These are phyloP conservation scores for Aphelenchoides fujianensis DNA, from an alignment of 1,140 invertebrate genomes.

Conservation along the genomic window DNA sequence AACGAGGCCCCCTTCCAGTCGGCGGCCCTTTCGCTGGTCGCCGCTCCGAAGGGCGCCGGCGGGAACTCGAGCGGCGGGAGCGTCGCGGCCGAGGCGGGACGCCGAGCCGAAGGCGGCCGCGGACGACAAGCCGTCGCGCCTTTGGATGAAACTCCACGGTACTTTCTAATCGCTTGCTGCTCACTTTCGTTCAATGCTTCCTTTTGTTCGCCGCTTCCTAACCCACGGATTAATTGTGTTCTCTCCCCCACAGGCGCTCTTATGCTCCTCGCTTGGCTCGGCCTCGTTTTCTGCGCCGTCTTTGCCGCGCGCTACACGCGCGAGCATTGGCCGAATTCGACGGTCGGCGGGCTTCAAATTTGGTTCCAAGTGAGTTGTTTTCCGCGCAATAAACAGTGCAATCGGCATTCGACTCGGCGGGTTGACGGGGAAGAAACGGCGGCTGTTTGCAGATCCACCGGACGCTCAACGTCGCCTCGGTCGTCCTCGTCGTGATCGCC, in stretches of 20 bases:
- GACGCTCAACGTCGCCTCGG: conserved; percentile 35
- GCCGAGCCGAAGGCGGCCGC: too few relatives aligned
- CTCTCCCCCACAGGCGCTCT: conserved; percentile 28
- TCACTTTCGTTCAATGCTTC: neutral
- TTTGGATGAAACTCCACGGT: conserved; percentile 19
- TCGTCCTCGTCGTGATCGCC: conserved; percentile 32
- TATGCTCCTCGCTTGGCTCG: conserved; percentile 44
- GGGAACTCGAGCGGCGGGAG: neutral
- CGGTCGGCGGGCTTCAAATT: conserved; percentile 33
- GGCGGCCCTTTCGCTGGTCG: too few relatives aligned
- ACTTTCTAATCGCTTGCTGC: neutral
- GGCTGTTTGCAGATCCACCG: conserved; percentile 35
- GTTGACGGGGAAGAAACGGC: too few relatives aligned
- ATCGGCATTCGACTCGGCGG: too few relatives aligned
- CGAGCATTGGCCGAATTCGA: conserved; percentile 36
- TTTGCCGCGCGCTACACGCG: conserved; percentile 45
- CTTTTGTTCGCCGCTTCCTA: too few relatives aligned
- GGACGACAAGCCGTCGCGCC: too few relatives aligned
- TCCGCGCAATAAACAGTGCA: too few relatives aligned
- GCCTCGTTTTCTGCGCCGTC: conserved; percentile 28
- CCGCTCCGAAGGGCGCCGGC: neutral
- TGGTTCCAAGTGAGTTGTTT: conserved; percentile 42
- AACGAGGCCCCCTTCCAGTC: conserved; percentile 6
- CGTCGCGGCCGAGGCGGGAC: too few relatives aligned
- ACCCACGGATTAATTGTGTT: neutral